Evolutionary conservation across 2,113 vertebrate species (phyloP).

Genomic region (Pyxicephalus adspersus): DNA sequence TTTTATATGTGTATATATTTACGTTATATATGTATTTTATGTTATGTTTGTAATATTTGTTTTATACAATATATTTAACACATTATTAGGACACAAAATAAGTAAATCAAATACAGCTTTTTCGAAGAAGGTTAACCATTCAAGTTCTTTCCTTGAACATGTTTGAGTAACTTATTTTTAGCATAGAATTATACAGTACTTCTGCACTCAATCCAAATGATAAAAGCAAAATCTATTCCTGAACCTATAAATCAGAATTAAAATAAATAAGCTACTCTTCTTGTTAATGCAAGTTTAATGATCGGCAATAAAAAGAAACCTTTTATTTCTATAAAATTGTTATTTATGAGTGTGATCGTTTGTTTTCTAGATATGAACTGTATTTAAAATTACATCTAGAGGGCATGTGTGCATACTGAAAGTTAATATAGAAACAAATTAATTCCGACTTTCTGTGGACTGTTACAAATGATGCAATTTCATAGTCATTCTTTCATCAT

Average conservation of each 20-base stretch:
- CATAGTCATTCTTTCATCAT: too few relatives aligned
- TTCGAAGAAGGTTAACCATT: too few relatives aligned
- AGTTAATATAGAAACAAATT: background rate
- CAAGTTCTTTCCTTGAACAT: background rate
- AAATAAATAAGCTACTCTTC: background rate
- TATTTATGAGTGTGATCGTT: constrained; percentile 12
- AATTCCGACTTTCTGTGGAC: too few relatives aligned
- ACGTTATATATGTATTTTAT: too few relatives aligned
- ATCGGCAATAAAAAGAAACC: constrained; percentile 7
- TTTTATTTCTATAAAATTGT: background rate
- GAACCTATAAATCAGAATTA: constrained; percentile 27
- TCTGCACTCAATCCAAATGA: background rate
- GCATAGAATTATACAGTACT: background rate
- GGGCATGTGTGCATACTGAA: background rate
- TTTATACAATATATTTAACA: too few relatives aligned
- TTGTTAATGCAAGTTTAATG: constrained; percentile 21
- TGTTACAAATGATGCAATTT: too few relatives aligned
- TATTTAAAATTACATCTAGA: constrained; percentile 9
- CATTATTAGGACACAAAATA: too few relatives aligned
- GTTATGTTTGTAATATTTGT: too few relatives aligned
- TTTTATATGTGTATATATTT: too few relatives aligned
- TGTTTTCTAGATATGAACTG: background rate
- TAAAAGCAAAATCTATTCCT: background rate
- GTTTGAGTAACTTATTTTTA: constrained; percentile 17
- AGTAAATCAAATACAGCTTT: too few relatives aligned